Evolutionary conservation across 2,888 invertebrate genomes (phyloP).

Genomic region (Tyria jacobaeae): DNA sequence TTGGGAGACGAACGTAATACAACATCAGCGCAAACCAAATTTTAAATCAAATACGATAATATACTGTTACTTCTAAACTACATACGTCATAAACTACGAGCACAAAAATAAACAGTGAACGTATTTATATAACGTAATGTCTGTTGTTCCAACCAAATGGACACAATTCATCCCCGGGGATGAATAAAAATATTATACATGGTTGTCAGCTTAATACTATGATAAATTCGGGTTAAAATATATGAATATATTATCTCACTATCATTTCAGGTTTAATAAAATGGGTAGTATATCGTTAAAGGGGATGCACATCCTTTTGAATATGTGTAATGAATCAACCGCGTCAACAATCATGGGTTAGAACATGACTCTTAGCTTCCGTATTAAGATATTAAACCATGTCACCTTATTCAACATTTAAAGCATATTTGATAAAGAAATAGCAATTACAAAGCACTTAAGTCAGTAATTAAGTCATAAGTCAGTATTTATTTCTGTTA

Average conservation of each 20-base stretch:
- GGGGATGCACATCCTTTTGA: not conserved
- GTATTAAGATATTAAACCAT: not conserved
- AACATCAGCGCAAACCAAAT: not conserved
- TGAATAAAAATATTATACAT: constrained; percentile 77
- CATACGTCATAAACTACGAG: constrained; percentile 6
- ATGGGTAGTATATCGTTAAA: constrained; percentile 20
- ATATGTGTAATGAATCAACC: not conserved
- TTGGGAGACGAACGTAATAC: no score
- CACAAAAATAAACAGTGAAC: constrained; percentile 9
- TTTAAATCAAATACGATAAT: not conserved
- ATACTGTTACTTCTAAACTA: not conserved
- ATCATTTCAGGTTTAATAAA: constrained; percentile 40
- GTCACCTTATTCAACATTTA: not conserved
- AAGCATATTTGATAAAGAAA: not conserved
- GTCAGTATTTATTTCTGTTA: not conserved
- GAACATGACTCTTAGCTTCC: not conserved
- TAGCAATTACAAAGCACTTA: not conserved
- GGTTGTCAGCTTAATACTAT: constrained; percentile 74
- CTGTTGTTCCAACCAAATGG: constrained; percentile 55
- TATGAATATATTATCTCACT: constrained; percentile 38
- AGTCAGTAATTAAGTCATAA: no score
- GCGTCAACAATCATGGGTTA: not conserved
- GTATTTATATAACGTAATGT: constrained; percentile 13
- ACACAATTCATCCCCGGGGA: constrained; percentile 69
- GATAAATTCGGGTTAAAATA: constrained; percentile 67